phyloP scores from a whole-genome alignment of 1,140 invertebrate genomes.

The Anoplolepis gracilipes region DNA sequence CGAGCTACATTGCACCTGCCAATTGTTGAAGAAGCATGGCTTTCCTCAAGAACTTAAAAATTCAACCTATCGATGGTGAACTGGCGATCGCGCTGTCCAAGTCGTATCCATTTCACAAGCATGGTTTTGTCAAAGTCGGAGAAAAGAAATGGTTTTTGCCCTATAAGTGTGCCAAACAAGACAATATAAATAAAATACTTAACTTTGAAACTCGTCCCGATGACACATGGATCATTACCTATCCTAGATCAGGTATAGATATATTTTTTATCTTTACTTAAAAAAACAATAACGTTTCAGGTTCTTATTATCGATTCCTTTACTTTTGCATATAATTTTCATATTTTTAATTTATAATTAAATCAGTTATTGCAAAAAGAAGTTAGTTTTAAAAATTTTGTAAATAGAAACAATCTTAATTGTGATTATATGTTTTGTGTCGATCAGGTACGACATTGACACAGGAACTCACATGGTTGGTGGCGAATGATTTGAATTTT shows the following conservation, averaged over 20 bases:
- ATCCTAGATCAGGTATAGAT: conserved; percentile 90
- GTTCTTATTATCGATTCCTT: too few relatives aligned
- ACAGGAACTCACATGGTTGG: conserved; percentile 93
- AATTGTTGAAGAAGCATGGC: not conserved
- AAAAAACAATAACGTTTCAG: too few relatives aligned
- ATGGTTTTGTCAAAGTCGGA: conserved; percentile 89
- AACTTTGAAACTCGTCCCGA: conserved; percentile 88
- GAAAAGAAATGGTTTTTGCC: conserved; percentile 90
- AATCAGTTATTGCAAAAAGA: too few relatives aligned
- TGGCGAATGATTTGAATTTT: conserved; percentile 91
- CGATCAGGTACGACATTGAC: conserved; percentile 92
- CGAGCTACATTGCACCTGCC: too few relatives aligned
- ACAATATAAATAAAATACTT: conserved; percentile 88
- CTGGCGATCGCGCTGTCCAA: conserved; percentile 68
- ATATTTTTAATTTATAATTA: too few relatives aligned
- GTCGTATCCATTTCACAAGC: conserved; percentile 86
- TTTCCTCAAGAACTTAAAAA: not conserved
- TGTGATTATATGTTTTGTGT: not conserved
- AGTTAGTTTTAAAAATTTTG: too few relatives aligned
- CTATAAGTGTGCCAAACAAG: conserved; percentile 87
- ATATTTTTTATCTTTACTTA: not conserved
- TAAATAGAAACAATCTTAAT: not conserved
- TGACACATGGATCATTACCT: conserved; percentile 91
- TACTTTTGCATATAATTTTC: too few relatives aligned
- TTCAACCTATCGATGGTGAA: not conserved